Evolutionary conservation across 2,888 invertebrate species (phyloP), one percentile per base, ranked within the genome.

Genomic region (Ischnus inquisitorius): DNA sequence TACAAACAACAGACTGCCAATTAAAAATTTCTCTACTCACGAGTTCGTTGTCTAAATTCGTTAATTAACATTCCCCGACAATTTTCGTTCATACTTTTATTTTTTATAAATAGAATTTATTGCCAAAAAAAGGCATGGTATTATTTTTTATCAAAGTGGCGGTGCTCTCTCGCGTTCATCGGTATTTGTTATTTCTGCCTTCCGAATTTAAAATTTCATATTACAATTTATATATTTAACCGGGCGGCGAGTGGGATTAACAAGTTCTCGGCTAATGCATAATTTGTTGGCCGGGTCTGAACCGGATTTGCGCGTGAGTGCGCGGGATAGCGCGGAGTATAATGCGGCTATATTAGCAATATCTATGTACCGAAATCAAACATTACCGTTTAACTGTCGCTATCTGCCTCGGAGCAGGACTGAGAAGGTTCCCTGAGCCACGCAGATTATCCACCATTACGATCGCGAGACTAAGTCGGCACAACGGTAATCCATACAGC

Each of bases 381-480:
- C 28, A n/a, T 25, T 34, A 16, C 28, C 57, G 28, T 80, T 68
- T 22, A 62, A 82, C 34, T 16, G 57, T 10, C 71, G 28, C 43
- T 85, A 85, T 85, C 83, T 71, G 46, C 64, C n/a, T n/a, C 71
- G 51, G 51, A 16, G 43, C 85, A 85, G 83, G 41, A 54, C 39
- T 41, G 60, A 65, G 65, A 67, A 64, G 25, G 19, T 65, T 65
- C 64, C 19, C 19, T 51, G 72, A 79, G 62, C 76, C 72, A 41
- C 10, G 51, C 54, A 76, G 71, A 83, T 83, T 76, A 85, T 85
- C 79, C 85, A 76, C 79, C 79, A 79, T 85, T 85, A 76, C 77
- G 71, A 57, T 71, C 77, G 34, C 76, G 79, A 71, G 83, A 71
- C 69, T 57, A 60, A 83, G 25, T 51, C 48, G 51, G 28, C 10